Evolutionary conservation across 2,113 vertebrate species (phyloP).

Genomic region (Nothoprocta pentlandii): DNA sequence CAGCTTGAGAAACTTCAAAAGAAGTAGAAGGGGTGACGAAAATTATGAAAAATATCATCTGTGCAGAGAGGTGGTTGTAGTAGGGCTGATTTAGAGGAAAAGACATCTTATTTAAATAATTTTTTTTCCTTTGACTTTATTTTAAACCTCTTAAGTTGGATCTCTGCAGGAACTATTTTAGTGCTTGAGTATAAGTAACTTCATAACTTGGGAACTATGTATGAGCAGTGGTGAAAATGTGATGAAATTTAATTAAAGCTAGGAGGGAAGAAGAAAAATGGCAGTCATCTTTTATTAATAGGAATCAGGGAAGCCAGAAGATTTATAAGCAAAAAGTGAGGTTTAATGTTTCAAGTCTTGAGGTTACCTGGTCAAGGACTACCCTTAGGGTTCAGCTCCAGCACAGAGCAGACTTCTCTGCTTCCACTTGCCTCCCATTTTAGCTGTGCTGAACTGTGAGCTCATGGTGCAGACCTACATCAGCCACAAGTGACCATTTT

Average conservation of each 20-base stretch:
- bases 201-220: background rate
- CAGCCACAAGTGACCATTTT: background rate
- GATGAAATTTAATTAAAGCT: background rate
- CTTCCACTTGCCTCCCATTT: background rate
- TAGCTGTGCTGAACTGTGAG: background rate
- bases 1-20: background rate
- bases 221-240: background rate
- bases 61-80: background rate
- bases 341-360: background rate
- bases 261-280: background rate
- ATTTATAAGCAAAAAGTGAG: background rate
- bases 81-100: background rate
- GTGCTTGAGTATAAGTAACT: background rate
- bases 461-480: fast-evolving
- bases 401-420: background rate
- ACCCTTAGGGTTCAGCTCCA: background rate
- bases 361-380: background rate
- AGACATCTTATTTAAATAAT: background rate
- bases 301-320: background rate
- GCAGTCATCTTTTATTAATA: background rate
- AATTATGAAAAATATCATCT: background rate
- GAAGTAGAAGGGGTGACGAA: background rate
- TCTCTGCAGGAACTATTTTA: background rate
- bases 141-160: background rate
- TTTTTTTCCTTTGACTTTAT: too few relatives aligned